phyloP scores from a whole-genome alignment of 92 coral and sea anemone species.

The Palythoa grandiflora region DNA sequence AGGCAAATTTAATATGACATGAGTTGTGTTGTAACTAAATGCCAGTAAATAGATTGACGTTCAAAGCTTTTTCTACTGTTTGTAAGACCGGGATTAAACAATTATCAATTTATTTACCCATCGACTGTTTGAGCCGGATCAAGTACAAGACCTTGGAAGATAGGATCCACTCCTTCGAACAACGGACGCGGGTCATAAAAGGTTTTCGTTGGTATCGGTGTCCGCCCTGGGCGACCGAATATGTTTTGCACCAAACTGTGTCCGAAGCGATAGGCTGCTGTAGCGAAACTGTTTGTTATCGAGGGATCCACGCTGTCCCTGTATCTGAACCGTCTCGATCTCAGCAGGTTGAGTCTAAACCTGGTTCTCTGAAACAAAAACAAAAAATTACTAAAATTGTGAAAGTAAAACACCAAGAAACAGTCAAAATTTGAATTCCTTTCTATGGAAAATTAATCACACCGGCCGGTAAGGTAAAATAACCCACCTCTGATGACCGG shows the following conservation, averaged over 20 bases:
- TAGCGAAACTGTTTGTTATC: not conserved
- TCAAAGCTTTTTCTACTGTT: not conserved
- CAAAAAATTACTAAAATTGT: not conserved
- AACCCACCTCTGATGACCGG: no score
- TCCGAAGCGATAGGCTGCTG: slow-evolving; percentile 15
- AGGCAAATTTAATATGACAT: no score
- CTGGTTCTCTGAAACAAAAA: not conserved
- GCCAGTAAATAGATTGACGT: not conserved
- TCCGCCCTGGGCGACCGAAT: not conserved
- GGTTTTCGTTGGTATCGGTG: not conserved
- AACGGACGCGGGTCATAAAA: not conserved
- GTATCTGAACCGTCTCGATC: not conserved
- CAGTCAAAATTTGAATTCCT: not conserved
- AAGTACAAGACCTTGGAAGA: not conserved
- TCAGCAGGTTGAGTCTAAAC: not conserved
- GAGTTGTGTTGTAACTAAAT: not conserved
- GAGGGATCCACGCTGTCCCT: not conserved
- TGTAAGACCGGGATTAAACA: not conserved
- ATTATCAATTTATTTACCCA: not conserved
- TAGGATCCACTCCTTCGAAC: slow-evolving; percentile 7
- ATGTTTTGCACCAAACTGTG: slow-evolving; percentile 14
- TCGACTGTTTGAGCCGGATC: slow-evolving; percentile 4
- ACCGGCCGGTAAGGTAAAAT: no score
- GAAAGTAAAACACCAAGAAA: not conserved
- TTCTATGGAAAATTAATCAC: no score